Evolutionary conservation across 35 echinoderm and acorn worm genomes (phyloP).

Genomic region (Heliocidaris erythrogramma): DNA sequence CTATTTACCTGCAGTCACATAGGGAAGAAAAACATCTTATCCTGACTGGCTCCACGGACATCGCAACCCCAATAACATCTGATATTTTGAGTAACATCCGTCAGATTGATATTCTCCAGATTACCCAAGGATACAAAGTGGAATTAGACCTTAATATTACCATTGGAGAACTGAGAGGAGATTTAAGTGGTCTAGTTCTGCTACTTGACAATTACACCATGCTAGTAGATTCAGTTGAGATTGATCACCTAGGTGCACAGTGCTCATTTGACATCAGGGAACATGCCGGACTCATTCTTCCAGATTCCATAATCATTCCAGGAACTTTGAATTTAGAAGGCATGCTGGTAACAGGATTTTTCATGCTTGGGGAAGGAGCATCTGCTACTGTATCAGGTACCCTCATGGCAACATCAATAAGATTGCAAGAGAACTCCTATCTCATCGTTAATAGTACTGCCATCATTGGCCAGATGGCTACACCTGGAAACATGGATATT

Average conservation of each 20-base stretch:
- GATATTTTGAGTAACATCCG: slow-evolving; percentile 20
- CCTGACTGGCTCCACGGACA: slow-evolving; percentile 51
- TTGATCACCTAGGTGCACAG: slow-evolving; percentile 50
- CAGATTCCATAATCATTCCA: not conserved
- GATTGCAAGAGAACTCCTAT: not conserved
- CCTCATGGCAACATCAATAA: slow-evolving; percentile 4
- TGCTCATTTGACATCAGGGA: slow-evolving; percentile 60
- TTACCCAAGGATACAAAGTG: slow-evolving; percentile 48
- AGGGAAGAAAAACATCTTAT: slow-evolving; percentile 37
- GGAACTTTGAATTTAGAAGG: slow-evolving; percentile 48
- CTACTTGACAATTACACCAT: slow-evolving; percentile 27
- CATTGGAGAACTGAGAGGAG: slow-evolving; percentile 55
- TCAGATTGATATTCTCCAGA: slow-evolving; percentile 53
- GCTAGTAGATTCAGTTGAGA: slow-evolving; percentile 9
- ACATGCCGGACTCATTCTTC: slow-evolving; percentile 9
- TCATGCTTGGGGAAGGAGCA: slow-evolving; percentile 35
- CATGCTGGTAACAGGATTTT: slow-evolving; percentile 35
- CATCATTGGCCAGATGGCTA: not conserved
- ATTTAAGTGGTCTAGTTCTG: slow-evolving; percentile 58
- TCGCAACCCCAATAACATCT: slow-evolving; percentile 45
- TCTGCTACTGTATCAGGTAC: slow-evolving; percentile 25
- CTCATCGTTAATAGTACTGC: not conserved
- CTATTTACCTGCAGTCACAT: slow-evolving; percentile 44
- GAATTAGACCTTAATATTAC: slow-evolving; percentile 22
- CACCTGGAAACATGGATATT: slow-evolving; percentile 28